Evolutionary conservation across 2,113 vertebrate genomes (phyloP), one percentile per base, ranked within the genome.

Genomic region (Ancistrus triradiatus): DNA sequence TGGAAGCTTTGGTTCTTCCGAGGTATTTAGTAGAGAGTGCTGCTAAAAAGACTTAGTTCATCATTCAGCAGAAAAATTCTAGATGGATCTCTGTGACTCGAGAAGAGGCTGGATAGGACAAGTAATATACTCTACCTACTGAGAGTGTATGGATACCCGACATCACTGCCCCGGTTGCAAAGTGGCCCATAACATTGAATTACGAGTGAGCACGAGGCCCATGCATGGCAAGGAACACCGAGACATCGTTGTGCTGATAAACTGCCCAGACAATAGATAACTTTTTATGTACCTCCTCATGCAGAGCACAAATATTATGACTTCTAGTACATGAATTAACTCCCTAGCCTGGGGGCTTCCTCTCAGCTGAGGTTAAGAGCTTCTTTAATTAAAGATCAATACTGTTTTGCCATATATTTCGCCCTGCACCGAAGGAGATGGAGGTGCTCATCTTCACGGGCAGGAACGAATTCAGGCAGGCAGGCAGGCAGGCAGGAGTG

Each of bases 331-430:
- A 88, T 88, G 87, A 89, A 88, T 87, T 85, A 88, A 87, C 85
- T 85, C 78, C 55, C 78, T 79, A 81, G 82, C 84, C 84, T 83
- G 69, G 84, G 86, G 84, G 84, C 69, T 68, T 78, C 74, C 66
- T 75, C 78, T 80, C 74, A 77, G 81, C 84, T 81, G 85, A 86
- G 85, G 86, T 86, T 89, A 89, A 88, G 86, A 89, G 85, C 84
- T 84, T 82, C 85, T 88, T 88, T 88, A 89, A 89, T 89, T 88
- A 88, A 89, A 88, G 84, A 89, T 89, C 86, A 86, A 89, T 89
- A 86, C 67, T 63, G 75, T 85, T 81, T 83, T 82, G 81, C 80
- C 73, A 73, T 87, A 86, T 87, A 84, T 89, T 86, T 79, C 76
- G 55, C 53, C n/a, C 71, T 68, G 73, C 80, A 70, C 72, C 75